Percentiles rank a stretch among this genome's conserved stretches.
These are phyloP conservation scores for Hippoglossus hippoglossus DNA, from an alignment of 2,797 vertebrate species.

Conservation along the genomic window DNA sequence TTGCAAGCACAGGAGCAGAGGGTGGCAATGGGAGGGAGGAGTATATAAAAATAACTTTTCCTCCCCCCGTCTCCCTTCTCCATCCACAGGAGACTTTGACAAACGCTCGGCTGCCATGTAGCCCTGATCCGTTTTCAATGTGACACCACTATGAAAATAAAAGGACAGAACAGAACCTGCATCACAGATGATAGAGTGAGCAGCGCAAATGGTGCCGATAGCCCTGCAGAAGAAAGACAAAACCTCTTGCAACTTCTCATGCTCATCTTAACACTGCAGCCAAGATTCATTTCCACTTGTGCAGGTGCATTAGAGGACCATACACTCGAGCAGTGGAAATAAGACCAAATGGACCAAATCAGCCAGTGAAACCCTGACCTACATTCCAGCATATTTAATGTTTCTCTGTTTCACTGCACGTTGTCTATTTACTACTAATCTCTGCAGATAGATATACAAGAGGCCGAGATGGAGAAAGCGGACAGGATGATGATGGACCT, in stretches of 20 bases:
- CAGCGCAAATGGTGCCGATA: constrained; percentile 12
- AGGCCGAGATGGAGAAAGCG: not conserved
- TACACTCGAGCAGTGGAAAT: constrained; percentile 12
- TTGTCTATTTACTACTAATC: constrained; percentile 30
- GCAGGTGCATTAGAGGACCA: constrained; percentile 22
- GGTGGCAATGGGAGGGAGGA: constrained; percentile 37
- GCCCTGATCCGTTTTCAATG: constrained; percentile 48
- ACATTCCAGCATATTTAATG: constrained; percentile 62
- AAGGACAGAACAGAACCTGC: constrained; percentile 21
- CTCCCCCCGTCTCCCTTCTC: constrained; percentile 34
- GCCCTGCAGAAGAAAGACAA: constrained; percentile 4
- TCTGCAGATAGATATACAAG: constrained; percentile 7
- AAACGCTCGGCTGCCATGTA: constrained; percentile 46
- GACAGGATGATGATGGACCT: constrained; percentile 15
- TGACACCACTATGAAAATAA: constrained; percentile 35
- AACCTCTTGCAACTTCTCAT: constrained; percentile 15
- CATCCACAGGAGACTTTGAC: constrained; percentile 49
- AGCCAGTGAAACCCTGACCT: constrained; percentile 51
- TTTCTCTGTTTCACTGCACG: constrained; percentile 51
- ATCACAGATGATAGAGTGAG: constrained; percentile 10
- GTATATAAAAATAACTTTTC: constrained; percentile 72
- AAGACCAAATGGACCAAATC: constrained; percentile 24
- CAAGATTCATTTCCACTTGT: constrained; percentile 11
- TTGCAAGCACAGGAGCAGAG: constrained; percentile 38
- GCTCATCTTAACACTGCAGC: constrained; percentile 2